Conservation (phyloP, 2,113 vertebrate species). For the Onychostoma macrolepis region DNA sequence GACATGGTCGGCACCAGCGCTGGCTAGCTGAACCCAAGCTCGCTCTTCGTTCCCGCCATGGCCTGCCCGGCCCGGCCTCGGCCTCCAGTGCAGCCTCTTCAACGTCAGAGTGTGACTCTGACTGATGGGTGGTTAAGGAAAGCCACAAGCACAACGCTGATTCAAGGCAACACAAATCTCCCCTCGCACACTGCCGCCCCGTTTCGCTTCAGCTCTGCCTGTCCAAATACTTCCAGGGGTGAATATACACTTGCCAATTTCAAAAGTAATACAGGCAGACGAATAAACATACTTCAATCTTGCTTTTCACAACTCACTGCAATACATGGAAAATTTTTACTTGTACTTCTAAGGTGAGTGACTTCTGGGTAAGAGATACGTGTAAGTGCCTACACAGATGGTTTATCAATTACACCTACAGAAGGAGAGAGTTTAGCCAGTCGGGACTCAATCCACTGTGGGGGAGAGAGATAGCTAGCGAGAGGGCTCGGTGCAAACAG, state of each 20-base stretch:
- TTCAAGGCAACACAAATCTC: conserved; percentile 16
- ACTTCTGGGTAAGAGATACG: conserved; percentile 6
- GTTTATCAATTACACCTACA: conserved; percentile 41
- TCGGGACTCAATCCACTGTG: conserved; percentile 33
- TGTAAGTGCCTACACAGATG: conserved; percentile 8
- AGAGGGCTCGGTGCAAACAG: conserved; percentile 24
- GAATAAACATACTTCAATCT: not conserved
- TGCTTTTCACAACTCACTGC: not conserved
- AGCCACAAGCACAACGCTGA: not conserved
- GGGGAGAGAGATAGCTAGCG: conserved; percentile 18
- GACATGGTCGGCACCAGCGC: conserved; percentile 87
- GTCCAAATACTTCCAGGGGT: not conserved
- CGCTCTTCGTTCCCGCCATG: conserved; percentile 63
- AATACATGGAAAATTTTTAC: too few relatives aligned
- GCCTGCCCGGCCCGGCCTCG: conserved; percentile 73
- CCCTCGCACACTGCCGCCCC: not conserved
- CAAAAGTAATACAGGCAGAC: not conserved
- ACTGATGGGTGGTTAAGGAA: conserved; percentile 70
- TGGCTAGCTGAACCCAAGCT: conserved; percentile 89
- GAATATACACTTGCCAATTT: not conserved
- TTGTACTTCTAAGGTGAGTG: conserved; percentile 2
- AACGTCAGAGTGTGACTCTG: conserved; percentile 90
- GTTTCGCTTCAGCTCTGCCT: not conserved
- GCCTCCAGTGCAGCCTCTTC: conserved; percentile 90
- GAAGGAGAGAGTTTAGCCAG: conserved; percentile 31